Conservation (phyloP, 2,113 vertebrate genomes). For the Salvelinus sp. region DNA sequence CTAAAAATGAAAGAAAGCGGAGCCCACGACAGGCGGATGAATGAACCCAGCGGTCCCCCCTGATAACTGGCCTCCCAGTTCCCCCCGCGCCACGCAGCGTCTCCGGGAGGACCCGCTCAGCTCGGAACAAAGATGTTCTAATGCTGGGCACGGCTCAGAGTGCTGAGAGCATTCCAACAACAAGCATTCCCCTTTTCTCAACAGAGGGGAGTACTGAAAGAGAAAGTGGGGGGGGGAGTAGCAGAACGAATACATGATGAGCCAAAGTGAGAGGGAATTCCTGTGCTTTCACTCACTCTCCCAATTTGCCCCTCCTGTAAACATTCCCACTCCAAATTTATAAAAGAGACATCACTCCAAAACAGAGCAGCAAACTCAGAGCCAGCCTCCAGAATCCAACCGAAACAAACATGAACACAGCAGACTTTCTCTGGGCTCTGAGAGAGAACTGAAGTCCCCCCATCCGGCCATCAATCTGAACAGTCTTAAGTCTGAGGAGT, state of each 20-base stretch:
- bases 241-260: conserved; percentile 48
- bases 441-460: conserved; percentile 4
- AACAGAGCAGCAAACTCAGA: conserved; percentile 37
- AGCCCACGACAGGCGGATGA: conserved; percentile 83
- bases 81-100: conserved; percentile 40
- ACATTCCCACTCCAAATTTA: conserved; percentile 41
- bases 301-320: conserved; percentile 4
- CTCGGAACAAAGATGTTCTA: conserved; percentile 68
- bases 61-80: conserved; percentile 60
- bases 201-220: conserved; percentile 2
- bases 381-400: conserved; percentile 20
- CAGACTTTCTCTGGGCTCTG: neutral
- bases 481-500: neutral
- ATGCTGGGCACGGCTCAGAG: conserved; percentile 39
- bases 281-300: conserved; percentile 22
- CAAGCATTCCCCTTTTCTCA: conserved; percentile 45
- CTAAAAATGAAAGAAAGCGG: conserved; percentile 89
- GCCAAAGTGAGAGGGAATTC: conserved; percentile 60
- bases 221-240: neutral
- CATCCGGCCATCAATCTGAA: conserved; percentile 47
- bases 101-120: conserved; percentile 61
- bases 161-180: conserved; percentile 38
- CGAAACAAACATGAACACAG: conserved; percentile 32
- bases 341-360: conserved; percentile 8
- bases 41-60: conserved; percentile 82